Evolutionary conservation across 2,113 vertebrate genomes (phyloP).

Genomic region (Enhydra lutris): DNA sequence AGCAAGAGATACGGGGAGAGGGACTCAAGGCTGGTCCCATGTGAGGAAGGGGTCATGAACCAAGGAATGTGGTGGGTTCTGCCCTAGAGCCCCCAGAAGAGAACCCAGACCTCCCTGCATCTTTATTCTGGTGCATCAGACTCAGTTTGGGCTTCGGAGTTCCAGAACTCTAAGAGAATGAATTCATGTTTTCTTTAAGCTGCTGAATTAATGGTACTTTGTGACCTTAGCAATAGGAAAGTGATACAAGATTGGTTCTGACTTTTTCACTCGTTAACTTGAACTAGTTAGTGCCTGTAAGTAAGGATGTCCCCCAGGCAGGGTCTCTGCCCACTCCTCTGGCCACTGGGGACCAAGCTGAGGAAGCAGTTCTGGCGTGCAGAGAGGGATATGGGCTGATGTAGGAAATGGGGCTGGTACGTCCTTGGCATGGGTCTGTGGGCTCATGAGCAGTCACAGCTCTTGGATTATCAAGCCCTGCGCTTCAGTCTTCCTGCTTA

Average conservation of each 20-base stretch:
- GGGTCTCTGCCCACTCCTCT: background rate
- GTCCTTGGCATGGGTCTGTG: rapidly evolving
- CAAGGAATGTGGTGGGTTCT: rapidly evolving
- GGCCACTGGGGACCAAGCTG: background rate
- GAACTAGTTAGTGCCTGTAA: background rate
- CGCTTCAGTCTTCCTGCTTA: slow-evolving; percentile 54
- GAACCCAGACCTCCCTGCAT: background rate
- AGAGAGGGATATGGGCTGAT: background rate
- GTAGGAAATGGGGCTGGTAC: background rate
- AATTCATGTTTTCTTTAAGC: background rate
- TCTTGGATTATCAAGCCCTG: rapidly evolving
- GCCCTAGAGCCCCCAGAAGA: background rate
- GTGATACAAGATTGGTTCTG: background rate
- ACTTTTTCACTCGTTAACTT: background rate
- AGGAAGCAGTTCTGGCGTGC: rapidly evolving
- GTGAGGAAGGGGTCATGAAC: background rate
- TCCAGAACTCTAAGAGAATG: background rate
- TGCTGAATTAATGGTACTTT: background rate
- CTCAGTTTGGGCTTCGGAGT: too few relatives aligned
- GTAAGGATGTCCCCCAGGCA: background rate
- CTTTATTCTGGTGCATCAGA: rapidly evolving
- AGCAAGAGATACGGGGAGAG: rapidly evolving
- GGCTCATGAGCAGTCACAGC: rapidly evolving
- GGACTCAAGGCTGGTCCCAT: rapidly evolving
- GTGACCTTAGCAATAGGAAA: background rate